Evolutionary conservation across 35 echinoderm and acorn worm species (phyloP), one percentile per base, ranked within the genome.

Genomic region (Holothuria glaberrima): DNA sequence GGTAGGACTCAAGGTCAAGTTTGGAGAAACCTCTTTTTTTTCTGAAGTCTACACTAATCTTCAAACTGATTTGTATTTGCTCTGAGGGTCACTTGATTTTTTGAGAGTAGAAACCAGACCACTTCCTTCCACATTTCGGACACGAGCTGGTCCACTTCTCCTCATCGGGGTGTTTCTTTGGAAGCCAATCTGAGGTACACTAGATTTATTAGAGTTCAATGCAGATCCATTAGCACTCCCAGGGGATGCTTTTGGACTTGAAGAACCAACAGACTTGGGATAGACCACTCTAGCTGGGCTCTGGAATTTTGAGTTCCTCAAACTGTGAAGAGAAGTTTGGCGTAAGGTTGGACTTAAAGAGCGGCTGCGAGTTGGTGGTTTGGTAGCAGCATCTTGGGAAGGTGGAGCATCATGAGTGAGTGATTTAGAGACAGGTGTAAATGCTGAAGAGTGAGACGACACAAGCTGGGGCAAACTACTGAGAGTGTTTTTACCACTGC

Each of bases 351-450:
- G 74, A 48, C 74, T 78, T 6, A 78, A 19, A 28, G 74, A 78
- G n/a, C 74, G 74, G 50, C 74, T 78, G 44, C 74, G 74, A 48
- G 74, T n/a, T 21, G 74, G 74, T 21, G 44, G 74, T 48, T 52
- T 48, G 44, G 13, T n/a, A 29, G 9, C 10, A 48, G 9, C 69
- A 32, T 75, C 31, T 41, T 75, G 31, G 0, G 74, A 28, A 14
- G 74, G 36, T 78, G 74, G 44, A 35, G 44, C 36, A 24, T 45
- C 74, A 27, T 78, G 74, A 48, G 41, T 50, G 20, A 78, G 41
- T 12, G 74, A 78, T 28, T 78, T 78, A 22, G 74, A 78, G 17
- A 78, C 74, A 25, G 74, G 74, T 78, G 74, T 78, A 25, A 78
- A 78, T 30, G 74, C 74, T 52, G 74, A 78, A 25, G 36, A 13